A percentile compares a stretch with the other conserved stretches of the same genome.
Conservation (phyloP, 2,797 vertebrate species). For the Coreius guichenoti region DNA sequence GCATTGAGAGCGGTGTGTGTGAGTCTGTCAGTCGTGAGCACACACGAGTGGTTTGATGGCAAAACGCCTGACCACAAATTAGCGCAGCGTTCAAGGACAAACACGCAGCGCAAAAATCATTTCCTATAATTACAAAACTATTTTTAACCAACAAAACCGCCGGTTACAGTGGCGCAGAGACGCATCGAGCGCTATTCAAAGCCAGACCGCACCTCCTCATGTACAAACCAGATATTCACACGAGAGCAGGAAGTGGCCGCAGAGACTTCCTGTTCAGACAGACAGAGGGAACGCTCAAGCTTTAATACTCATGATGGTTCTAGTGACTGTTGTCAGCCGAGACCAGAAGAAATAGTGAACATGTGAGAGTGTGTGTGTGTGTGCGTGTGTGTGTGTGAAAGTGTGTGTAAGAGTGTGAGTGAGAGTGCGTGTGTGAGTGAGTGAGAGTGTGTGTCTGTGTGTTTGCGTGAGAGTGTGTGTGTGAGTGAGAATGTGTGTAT, state of each 20-base stretch:
- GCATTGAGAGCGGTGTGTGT: background rate
- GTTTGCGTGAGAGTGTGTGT: too few relatives aligned
- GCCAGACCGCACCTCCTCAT: background rate
- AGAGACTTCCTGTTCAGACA: background rate
- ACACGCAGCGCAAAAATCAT: constrained; percentile 39
- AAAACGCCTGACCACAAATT: constrained; percentile 55
- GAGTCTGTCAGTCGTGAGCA: background rate
- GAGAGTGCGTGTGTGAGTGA: too few relatives aligned
- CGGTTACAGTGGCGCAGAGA: background rate
- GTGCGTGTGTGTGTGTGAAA: too few relatives aligned
- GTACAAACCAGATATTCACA: background rate
- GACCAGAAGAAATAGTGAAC: too few relatives aligned
- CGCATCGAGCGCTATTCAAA: background rate
- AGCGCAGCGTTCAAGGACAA: constrained; percentile 36
- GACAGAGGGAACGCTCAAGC: background rate
- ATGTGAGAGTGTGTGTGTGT: too few relatives aligned
- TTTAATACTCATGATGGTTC: background rate
- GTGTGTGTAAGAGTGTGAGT: too few relatives aligned
- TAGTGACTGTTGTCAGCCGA: background rate
- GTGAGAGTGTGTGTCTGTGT: too few relatives aligned
- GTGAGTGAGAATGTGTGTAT: too few relatives aligned
- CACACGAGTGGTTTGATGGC: constrained; percentile 28
- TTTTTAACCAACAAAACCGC: constrained; percentile 43
- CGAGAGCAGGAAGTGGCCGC: background rate
- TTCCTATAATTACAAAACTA: constrained; percentile 57